Conservation (phyloP, 1,140 invertebrate species). For the Tribolium madens region DNA sequence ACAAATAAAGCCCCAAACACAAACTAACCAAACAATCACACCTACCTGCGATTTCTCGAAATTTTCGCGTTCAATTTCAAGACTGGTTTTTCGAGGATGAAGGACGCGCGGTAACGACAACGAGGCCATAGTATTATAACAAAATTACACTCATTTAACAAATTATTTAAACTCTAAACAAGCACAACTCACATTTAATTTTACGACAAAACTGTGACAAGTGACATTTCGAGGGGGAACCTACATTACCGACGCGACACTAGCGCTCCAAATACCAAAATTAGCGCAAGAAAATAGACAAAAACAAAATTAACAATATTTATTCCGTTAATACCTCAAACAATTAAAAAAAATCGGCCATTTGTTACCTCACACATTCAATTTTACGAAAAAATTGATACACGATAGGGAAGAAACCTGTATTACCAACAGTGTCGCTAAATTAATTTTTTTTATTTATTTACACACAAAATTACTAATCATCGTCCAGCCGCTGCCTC, state of each 20-base stretch:
- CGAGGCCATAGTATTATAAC: conserved; percentile 74
- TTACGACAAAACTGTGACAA: not conserved
- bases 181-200: not conserved
- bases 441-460: not conserved
- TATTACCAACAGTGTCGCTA: not conserved
- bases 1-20: not conserved
- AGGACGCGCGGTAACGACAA: conserved; percentile 78
- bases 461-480: conserved; percentile 61
- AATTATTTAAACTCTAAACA: not conserved
- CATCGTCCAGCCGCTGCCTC: conserved; percentile 71
- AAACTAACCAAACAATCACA: conserved; percentile 38
- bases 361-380: too few species aligned
- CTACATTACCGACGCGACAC: not conserved
- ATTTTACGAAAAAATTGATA: too few species aligned
- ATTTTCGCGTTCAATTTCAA: conserved; percentile 79
- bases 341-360: too few species aligned
- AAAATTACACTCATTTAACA: conserved; percentile 19
- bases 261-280: not conserved
- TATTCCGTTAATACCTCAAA: too few species aligned
- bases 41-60: conserved; percentile 83
- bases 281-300: not conserved
- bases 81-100: conserved; percentile 78
- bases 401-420: too few species aligned
- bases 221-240: not conserved
- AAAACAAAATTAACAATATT: not conserved